A percentile compares a stretch with the other conserved stretches of the same genome.
phyloP scores from a whole-genome alignment of 2,888 invertebrate species.

The Chrysomela aeneicollis region DNA sequence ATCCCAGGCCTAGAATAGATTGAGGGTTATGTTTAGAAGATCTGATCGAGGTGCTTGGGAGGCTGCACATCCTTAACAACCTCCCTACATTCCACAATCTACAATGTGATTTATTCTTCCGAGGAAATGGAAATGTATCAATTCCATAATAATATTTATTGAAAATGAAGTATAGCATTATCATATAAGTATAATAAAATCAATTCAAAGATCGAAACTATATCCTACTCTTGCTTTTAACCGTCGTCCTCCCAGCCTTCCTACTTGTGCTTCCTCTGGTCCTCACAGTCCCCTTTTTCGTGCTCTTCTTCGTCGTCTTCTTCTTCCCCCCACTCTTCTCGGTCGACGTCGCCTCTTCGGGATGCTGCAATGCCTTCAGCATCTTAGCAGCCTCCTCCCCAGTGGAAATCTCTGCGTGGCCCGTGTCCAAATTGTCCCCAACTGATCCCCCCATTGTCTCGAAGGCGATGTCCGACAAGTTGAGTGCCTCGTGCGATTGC shows the following conservation, averaged over 20 bases:
- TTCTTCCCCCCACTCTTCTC: conserved; percentile 15
- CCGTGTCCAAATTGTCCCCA: conserved; percentile 56
- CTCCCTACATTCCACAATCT: no score
- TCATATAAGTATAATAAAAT: no score
- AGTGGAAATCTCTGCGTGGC: conserved; percentile 50
- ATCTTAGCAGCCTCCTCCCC: conserved; percentile 52
- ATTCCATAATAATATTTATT: no score
- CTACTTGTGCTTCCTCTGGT: background rate
- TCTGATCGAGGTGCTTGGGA: no score
- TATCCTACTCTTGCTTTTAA: background rate
- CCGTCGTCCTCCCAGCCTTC: background rate
- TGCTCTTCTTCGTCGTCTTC: background rate
- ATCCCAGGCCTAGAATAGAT: no score
- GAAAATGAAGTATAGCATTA: no score
- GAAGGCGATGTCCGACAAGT: conserved; percentile 58
- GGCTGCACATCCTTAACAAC: no score
- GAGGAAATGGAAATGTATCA: no score
- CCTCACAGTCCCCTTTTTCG: background rate
- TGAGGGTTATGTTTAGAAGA: no score
- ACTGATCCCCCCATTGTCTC: conserved; percentile 59
- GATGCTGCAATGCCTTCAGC: conserved; percentile 47
- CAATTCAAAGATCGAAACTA: no score
- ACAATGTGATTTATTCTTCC: no score
- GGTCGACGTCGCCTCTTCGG: conserved; percentile 28
- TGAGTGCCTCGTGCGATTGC: conserved; percentile 50